phyloP scores from a whole-genome alignment of 2,113 vertebrate genomes.

The Dasyurus viverrinus region DNA sequence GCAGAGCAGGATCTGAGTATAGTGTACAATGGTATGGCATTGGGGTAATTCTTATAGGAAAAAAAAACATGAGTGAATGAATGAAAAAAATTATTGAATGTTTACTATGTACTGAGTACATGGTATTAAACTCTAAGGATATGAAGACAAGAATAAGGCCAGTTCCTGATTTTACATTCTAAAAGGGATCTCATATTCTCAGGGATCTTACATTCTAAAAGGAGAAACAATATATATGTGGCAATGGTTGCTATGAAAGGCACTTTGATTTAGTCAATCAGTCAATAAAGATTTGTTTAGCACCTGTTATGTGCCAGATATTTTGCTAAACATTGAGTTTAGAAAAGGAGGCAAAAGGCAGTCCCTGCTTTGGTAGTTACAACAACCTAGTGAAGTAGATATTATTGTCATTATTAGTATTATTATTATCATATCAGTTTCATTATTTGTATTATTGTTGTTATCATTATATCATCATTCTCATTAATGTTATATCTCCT shows the following conservation, averaged over 20 bases:
- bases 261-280: not conserved
- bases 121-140: not conserved
- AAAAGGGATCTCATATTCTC: not conserved
- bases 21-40: too few relatives aligned
- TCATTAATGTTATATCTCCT: not conserved
- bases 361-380: not conserved
- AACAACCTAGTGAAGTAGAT: not conserved
- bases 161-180: not conserved
- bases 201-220: too few relatives aligned
- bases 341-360: not conserved
- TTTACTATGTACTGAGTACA: not conserved
- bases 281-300: not conserved
- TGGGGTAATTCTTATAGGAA: not conserved
- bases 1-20: too few relatives aligned
- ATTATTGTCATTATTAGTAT: not conserved
- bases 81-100: not conserved
- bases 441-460: not conserved
- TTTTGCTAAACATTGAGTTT: not conserved
- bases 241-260: not conserved
- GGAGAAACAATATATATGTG: too few relatives aligned
- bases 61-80: not conserved
- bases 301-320: not conserved
- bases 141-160: not conserved
- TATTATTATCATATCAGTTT: not conserved
- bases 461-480: too few relatives aligned